A percentile compares a stretch with the other conserved stretches of the same genome.
Evolutionary conservation across 1,140 invertebrate species (phyloP).

Genomic region (Teleogryllus occipitalis): DNA sequence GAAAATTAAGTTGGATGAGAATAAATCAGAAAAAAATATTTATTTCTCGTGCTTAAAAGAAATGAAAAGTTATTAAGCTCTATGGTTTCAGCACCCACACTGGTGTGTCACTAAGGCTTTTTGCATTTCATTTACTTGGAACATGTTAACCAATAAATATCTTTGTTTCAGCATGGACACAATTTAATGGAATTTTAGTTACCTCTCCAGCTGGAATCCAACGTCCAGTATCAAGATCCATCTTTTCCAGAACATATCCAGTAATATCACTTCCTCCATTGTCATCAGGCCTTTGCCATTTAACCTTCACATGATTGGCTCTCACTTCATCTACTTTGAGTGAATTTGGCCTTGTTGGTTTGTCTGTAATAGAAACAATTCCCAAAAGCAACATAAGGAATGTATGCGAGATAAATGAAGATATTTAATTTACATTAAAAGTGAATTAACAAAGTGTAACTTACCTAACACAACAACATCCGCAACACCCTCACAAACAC

Average conservation of each 20-base stretch:
- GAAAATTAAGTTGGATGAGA: conserved; percentile 9
- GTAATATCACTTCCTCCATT: conserved; percentile 87
- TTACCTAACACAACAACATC: conserved; percentile 82
- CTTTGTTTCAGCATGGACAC: too few species aligned
- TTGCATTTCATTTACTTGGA: too few species aligned
- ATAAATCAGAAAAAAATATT: too few species aligned
- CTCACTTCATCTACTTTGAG: conserved; percentile 80
- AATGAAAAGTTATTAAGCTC: too few species aligned
- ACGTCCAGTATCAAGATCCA: conserved; percentile 84
- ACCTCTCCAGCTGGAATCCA: conserved; percentile 89
- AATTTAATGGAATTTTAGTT: conserved; percentile 12
- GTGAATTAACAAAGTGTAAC: conserved; percentile 18
- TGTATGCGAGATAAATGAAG: too few species aligned
- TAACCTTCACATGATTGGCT: conserved; percentile 83
- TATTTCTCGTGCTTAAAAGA: too few species aligned
- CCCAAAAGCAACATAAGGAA: too few species aligned
- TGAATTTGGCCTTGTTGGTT: conserved; percentile 74
- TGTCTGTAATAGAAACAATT: conserved; percentile 45
- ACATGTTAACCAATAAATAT: too few species aligned
- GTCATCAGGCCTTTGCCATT: conserved; percentile 92
- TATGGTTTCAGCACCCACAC: too few species aligned
- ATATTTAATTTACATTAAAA: too few species aligned
- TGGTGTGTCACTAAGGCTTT: too few species aligned
- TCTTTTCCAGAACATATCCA: conserved; percentile 95
- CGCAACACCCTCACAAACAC: conserved; percentile 68